Conservation (phyloP, 2,797 vertebrate species). For the Molossus alvarezi region DNA sequence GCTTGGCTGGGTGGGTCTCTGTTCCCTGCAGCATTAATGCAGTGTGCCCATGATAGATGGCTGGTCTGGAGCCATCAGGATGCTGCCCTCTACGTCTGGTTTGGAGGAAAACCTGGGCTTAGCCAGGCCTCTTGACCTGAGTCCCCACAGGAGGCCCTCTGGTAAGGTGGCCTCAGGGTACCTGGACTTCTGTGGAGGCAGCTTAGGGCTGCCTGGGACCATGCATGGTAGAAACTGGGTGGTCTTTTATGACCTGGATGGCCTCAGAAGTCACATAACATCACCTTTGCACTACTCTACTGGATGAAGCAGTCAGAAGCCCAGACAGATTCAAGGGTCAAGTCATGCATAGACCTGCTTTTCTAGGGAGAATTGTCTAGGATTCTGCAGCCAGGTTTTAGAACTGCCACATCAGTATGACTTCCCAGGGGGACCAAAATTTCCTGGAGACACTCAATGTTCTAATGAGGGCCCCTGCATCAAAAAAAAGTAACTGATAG, state of each 20-base stretch:
- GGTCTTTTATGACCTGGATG: no score
- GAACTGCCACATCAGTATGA: neutral
- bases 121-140: neutral
- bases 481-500: fast-evolving
- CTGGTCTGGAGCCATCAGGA: no score
- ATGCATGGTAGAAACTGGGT: neutral
- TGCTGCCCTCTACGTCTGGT: fast-evolving
- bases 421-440: fast-evolving
- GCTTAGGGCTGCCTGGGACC: no score
- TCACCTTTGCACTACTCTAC: neutral
- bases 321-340: neutral
- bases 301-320: neutral
- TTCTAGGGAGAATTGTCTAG: no score
- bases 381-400: neutral
- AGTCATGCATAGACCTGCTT: fast-evolving
- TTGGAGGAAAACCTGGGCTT: neutral
- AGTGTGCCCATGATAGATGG: fast-evolving
- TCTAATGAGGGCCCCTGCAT: fast-evolving
- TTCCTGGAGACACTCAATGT: neutral
- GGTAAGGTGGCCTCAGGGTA: neutral
- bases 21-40: fast-evolving
- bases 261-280: neutral
- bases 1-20: neutral
- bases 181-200: neutral
- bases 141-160: neutral